Percentiles rank a stretch among this genome's conserved stretches.
Evolutionary conservation across 2,113 vertebrate species (phyloP).

Genomic region (Vombatus ursinus): DNA sequence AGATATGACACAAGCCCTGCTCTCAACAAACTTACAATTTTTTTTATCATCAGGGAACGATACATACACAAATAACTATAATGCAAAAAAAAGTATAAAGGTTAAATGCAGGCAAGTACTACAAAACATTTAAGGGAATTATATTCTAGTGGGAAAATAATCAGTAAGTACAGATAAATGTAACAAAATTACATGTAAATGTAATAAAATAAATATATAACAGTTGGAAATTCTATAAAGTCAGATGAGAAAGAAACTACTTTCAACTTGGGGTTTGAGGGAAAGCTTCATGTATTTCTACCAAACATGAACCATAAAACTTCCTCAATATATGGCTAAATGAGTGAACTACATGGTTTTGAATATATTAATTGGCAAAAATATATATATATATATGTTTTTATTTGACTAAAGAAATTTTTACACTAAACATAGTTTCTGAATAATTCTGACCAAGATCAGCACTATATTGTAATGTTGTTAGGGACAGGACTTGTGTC

Average conservation of each 20-base stretch:
- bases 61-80: not conserved
- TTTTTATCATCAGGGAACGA: not conserved
- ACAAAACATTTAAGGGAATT: not conserved
- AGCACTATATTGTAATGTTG: not conserved
- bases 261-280: not conserved
- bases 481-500: not conserved
- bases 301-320: constrained; percentile 57
- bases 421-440: constrained; percentile 13
- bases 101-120: not conserved
- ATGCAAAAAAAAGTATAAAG: not conserved
- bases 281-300: not conserved
- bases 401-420: constrained; percentile 17
- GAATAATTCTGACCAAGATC: constrained; percentile 5
- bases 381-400: not conserved
- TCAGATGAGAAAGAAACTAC: not conserved
- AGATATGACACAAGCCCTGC: not conserved
- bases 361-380: not conserved
- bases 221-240: not conserved
- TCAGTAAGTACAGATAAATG: not conserved
- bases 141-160: not conserved
- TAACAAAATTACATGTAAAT: not conserved
- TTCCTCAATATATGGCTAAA: constrained; percentile 33
- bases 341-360: not conserved
- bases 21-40: not conserved
- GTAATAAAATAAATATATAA: not conserved